Evolutionary conservation across 2,113 vertebrate species (phyloP), one percentile per base, ranked within the genome.

Genomic region (Salminus brasiliensis): DNA sequence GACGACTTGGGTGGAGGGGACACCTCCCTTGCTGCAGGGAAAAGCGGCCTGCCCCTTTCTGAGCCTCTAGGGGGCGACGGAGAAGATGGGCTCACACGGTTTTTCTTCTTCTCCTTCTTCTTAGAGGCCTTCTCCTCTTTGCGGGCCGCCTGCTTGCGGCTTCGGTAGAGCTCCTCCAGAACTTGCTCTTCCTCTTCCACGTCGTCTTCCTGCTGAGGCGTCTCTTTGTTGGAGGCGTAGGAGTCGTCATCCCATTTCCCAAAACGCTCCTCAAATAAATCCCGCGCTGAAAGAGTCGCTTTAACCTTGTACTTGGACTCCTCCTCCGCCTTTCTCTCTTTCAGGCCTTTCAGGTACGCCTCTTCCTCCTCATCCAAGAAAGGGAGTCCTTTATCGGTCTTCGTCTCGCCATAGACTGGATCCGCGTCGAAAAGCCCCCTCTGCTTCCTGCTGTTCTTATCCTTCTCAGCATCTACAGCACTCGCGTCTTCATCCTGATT

Each of bases 191-290:
- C 76, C 5, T 97, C 97, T 0, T 89, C 90, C 82, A 92, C 90
- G 60, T 91, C 78, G 71, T 97, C 96, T 0, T 95, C 79, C 78
- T 94, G 93, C 45, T 94, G 92, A 11, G 91, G 90, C 53, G 96
- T 95, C 75, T 97, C 96, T 75, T 98, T 98, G 0, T 88, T 86
- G 10, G 94, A 90, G 79, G 94, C 45, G 71, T 95, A 97, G 27
- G 89, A 90, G 4, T 95, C 86, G 0, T 97, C 96, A 12, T 96
- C 96, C 97, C 97, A 98, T 43, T 98, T 98, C 59, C 95, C 95
- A 4, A 95, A 90, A 43, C 94, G 92, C 39, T 89, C 83, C 16
- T 86, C 86, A 18, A 94, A 92, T 70, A 97, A 93, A 10, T 96
- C 97, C 72, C 96, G 93, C 67, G 93, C 85, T 0, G 94, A 91